Evolutionary conservation across 2,797 vertebrate genomes (phyloP).

Genomic region (Microctenopoma steveboyesi): DNA sequence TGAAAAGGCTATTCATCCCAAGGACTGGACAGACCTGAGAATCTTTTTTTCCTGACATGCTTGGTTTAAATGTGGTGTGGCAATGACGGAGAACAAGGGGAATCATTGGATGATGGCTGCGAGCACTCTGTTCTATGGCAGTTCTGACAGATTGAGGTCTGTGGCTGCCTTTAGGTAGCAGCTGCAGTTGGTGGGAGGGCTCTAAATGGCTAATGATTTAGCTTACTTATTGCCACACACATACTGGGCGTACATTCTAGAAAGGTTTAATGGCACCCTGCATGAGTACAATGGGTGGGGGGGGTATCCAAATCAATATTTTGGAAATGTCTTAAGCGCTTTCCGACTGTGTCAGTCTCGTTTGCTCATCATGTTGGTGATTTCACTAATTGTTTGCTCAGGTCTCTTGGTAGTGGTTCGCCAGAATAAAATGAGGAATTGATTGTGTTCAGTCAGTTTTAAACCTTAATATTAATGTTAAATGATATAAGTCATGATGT

Average conservation of each 20-base stretch:
- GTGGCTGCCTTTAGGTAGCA: constrained; percentile 74
- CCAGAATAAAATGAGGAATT: constrained; percentile 12
- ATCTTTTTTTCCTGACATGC: constrained; percentile 18
- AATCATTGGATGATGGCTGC: constrained; percentile 54
- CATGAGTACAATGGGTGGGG: constrained; percentile 27
- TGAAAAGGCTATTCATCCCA: constrained; percentile 18
- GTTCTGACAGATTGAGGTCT: constrained; percentile 84
- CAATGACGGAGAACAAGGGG: constrained; percentile 43
- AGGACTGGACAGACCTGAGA: constrained; percentile 9
- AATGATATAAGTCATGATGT: background rate
- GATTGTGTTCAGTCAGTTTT: constrained; percentile 7
- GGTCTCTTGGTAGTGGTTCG: constrained; percentile 3
- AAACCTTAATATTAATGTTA: constrained; percentile 1
- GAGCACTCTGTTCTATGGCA: constrained; percentile 42
- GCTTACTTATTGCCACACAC: constrained; percentile 41
- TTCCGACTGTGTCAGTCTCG: constrained; percentile 46
- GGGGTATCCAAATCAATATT: constrained; percentile 55
- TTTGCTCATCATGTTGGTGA: constrained; percentile 52
- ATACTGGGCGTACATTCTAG: constrained; percentile 24
- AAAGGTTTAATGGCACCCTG: constrained; percentile 42
- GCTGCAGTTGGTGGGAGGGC: constrained; percentile 77
- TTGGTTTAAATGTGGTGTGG: constrained; percentile 41
- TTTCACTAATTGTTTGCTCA: constrained; percentile 21
- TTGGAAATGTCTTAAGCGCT: constrained; percentile 36
- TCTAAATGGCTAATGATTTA: constrained; percentile 74